Percentiles rank a stretch among this genome's conserved stretches.
Conservation (phyloP, 2,888 invertebrate genomes). For the Rambutsinella grinnellia region DNA sequence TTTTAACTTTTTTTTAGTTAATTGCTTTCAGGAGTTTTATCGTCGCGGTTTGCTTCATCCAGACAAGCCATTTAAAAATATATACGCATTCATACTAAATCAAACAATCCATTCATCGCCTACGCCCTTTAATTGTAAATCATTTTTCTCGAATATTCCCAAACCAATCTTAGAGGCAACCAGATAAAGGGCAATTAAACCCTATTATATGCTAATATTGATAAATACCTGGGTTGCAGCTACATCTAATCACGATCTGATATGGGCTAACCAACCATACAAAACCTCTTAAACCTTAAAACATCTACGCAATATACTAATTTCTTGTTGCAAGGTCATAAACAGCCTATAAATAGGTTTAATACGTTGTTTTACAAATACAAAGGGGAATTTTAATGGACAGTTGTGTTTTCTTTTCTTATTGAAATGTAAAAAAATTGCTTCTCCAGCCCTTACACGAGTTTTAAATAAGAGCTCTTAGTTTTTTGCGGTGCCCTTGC, state of each 20-base stretch:
- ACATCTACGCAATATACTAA: too few relatives aligned
- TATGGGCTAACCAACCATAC: neutral
- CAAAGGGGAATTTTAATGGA: neutral
- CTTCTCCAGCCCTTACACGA: conserved; percentile 1
- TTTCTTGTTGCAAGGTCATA: conserved; percentile 11
- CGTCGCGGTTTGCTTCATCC: too few relatives aligned
- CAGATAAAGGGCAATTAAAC: too few relatives aligned
- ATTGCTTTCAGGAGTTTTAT: too few relatives aligned
- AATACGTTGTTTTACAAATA: neutral
- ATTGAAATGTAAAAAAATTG: conserved; percentile 7
- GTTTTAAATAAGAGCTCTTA: neutral
- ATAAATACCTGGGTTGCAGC: neutral
- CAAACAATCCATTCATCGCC: too few relatives aligned
- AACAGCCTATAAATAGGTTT: neutral
- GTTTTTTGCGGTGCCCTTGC: conserved; percentile 6
- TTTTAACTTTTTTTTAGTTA: too few relatives aligned
- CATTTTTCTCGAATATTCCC: too few relatives aligned
- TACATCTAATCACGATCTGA: neutral
- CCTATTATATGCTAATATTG: too few relatives aligned
- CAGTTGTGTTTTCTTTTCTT: neutral
- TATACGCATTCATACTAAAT: too few relatives aligned
- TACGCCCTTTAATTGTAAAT: too few relatives aligned
- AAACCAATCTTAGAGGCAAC: too few relatives aligned
- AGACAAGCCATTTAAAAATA: too few relatives aligned
- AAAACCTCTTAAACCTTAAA: neutral